phyloP scores from a whole-genome alignment of 2,888 invertebrate genomes.

The Drosophila nigritarsus region DNA sequence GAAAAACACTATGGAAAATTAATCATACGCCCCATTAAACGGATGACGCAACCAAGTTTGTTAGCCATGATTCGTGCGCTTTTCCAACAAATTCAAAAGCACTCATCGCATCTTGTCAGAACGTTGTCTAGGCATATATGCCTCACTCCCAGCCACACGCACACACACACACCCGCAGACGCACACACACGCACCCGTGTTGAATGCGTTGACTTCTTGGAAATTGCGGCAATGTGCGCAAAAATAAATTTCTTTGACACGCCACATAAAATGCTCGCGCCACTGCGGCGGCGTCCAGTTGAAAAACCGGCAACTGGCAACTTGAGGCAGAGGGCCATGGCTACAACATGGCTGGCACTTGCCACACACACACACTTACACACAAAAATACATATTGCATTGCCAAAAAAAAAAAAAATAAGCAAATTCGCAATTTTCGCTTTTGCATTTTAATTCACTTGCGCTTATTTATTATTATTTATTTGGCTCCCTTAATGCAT shows the following conservation, averaged over 20 bases:
- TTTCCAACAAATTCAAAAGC: constrained; percentile 56
- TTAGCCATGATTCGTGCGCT: constrained; percentile 56
- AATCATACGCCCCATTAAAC: constrained; percentile 80
- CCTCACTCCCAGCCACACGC: constrained; percentile 3
- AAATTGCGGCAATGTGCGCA: constrained; percentile 60
- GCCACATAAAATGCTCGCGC: constrained; percentile 59
- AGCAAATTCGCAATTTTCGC: constrained; percentile 23
- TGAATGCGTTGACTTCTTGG: constrained; percentile 59
- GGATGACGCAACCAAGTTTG: constrained; percentile 63
- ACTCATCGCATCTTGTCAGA: constrained; percentile 62
- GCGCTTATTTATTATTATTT: constrained; percentile 55
- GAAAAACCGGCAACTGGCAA: constrained; percentile 38
- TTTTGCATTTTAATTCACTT: constrained; percentile 50
- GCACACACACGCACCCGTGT: not conserved
- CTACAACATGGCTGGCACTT: constrained; percentile 34
- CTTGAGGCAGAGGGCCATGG: constrained; percentile 24
- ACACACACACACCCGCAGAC: not conserved
- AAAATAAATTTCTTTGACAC: constrained; percentile 69
- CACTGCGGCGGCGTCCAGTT: constrained; percentile 22
- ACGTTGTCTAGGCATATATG: constrained; percentile 35
- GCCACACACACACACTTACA: constrained; percentile 15
- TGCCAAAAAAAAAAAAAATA: constrained; percentile 39
- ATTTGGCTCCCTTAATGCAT: constrained; percentile 58
- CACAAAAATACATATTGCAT: constrained; percentile 14
- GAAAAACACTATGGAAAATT: constrained; percentile 54